Base-by-base conservation (phyloP, 2,888 invertebrate species). In the Dermolepida albohirtum region DNA sequence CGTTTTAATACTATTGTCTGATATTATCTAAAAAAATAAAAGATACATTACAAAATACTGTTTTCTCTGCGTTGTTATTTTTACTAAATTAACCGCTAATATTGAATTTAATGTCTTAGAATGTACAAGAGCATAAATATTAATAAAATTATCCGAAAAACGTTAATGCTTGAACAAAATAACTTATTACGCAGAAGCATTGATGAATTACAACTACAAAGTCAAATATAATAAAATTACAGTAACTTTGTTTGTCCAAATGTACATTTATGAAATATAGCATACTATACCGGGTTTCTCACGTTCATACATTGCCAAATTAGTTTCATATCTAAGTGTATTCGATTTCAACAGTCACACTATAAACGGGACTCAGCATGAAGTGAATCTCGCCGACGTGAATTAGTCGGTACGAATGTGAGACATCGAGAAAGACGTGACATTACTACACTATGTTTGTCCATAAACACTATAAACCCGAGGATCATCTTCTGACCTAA, bases 381-480 rank as follows among this genome's bases (percentile, higher is more conserved):
- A 8, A 12, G 14, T 47, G 47, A 59, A 29, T 29, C 29, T 27
- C 59, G 22, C 1, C 34, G 59, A 59, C 29, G 47, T 44, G 59
- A 59, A 14, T 44, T 22, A 34, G 12, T 12, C 14, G 34, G 47
- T 44, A 59, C 59, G 59, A 59, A 47, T 59, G 59, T 59, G 44
- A 29, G 59, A 47, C 47, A 59, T 59, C 59, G 44, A 47, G 59
- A 59, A 59, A 59, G 59, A 82, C 82, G 82, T 82, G 82, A 81
- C 79, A 77, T 74, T 75, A 75, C 71, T 74, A 73, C 73, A 71
- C 72, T 78, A 73, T 82, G 82, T 82, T 82, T 82, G 82, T 81
- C 80, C 79, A 82, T 82, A 82, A 82, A 82, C 82, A 82, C 80
- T 79, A 82, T 82, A 82, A 59, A 82, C 82, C 79, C 79, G 78